Conservation (phyloP, 2,888 invertebrate species). For the Ophonus ardosiacus region DNA sequence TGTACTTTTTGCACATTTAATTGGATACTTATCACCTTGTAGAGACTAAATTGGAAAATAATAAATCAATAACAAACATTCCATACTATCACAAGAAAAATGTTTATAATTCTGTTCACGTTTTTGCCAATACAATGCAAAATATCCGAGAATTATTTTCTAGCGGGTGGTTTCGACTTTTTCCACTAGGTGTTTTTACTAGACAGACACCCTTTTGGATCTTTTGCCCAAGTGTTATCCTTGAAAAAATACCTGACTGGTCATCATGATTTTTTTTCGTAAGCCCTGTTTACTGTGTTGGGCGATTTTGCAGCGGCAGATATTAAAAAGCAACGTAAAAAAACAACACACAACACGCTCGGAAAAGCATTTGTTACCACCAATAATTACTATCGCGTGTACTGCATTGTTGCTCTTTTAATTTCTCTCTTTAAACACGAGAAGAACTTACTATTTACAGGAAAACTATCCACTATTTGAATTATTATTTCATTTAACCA, state of each 20-base stretch:
- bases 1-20: background rate
- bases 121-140: background rate
- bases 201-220: too few relatives aligned
- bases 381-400: conserved; percentile 39
- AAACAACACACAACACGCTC: conserved; percentile 2
- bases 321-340: too few relatives aligned
- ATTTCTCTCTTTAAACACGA: too few relatives aligned
- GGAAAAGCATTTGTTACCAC: conserved; percentile 11
- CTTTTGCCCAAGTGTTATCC: too few relatives aligned
- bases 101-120: background rate
- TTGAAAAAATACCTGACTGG: too few relatives aligned
- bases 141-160: too few relatives aligned
- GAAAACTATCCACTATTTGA: background rate
- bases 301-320: too few relatives aligned
- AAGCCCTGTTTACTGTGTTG: too few relatives aligned
- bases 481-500: background rate
- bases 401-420: conserved; percentile 18
- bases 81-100: background rate
- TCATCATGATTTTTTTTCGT: too few relatives aligned
- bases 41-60: background rate
- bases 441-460: background rate
- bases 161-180: rapidly evolving
- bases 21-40: background rate
- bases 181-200: too few relatives aligned
- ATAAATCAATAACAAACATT: background rate